A percentile compares a stretch with the other conserved stretches of the same genome.
Conservation (phyloP, 2,797 vertebrate genomes). For the Acanthornis magna region DNA sequence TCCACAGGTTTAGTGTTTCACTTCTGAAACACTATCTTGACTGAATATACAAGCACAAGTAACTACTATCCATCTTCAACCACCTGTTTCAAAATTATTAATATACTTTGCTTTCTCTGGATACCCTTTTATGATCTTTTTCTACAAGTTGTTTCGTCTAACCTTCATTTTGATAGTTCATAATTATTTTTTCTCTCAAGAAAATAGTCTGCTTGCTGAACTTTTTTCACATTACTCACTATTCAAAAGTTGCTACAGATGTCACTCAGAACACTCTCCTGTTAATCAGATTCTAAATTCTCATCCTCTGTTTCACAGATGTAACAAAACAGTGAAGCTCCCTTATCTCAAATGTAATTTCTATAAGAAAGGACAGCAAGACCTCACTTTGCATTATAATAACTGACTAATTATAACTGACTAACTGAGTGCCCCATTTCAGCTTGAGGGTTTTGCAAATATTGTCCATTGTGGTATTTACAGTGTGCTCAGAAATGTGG, state of each 20-base stretch:
- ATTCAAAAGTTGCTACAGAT: not conserved
- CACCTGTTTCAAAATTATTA: not conserved
- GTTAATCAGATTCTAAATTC: not conserved
- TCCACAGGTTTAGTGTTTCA: not conserved
- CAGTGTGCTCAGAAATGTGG: not conserved
- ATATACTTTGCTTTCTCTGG: not conserved
- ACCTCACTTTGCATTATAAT: not conserved
- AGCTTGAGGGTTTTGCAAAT: not conserved
- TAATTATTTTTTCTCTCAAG: constrained; percentile 1
- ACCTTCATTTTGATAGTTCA: constrained; percentile 16
- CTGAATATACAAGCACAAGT: not conserved
- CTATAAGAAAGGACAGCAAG: not conserved
- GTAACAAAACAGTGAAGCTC: not conserved
- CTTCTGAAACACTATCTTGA: not conserved
- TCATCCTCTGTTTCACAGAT: not conserved
- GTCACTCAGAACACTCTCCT: not conserved
- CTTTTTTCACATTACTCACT: not conserved
- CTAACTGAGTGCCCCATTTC: not conserved
- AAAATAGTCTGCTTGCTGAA: not conserved
- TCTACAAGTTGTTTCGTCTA: not conserved
- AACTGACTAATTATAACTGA: not conserved
- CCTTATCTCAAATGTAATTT: not conserved
- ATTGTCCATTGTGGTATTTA: not conserved
- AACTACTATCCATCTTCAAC: not conserved
- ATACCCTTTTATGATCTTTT: not conserved